Base-by-base conservation (phyloP, 2,797 vertebrate genomes). In the Astyanax mexicanus region DNA sequence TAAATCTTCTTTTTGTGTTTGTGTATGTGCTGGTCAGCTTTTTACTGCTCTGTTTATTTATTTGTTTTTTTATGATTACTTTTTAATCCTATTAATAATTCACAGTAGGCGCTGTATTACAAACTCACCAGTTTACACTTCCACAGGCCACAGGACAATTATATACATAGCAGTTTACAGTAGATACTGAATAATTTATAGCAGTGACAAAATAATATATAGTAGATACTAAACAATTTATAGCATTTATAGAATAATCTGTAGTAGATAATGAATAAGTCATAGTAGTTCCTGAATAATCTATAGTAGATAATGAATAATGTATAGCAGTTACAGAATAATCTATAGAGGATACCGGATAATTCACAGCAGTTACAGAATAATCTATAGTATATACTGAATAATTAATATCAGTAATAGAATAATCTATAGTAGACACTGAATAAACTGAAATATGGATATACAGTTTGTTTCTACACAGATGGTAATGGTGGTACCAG, bases 1-100 rank as follows among this genome's bases (percentile, higher is more conserved):
- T 58, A 67, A 27, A 45, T 49, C n/a, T 6, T 73, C 40, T 54
- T 51, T 65, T 60, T 58, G 68, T 57, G 29, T 40, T 27, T 21
- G 21, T 15, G 47, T n/a, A 45, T 45, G 6, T 10, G 19, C 47
- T 23, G 19, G 0, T 19, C 11, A 15, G 44, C 15, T n/a, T 4
- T 47, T 17, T 37, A 4, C 37, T 37, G 37, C 35, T 8, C 7
- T 40, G n/a, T n/a, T 32, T 32, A 32, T 32, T 3, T 11, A 23
- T 21, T 10, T 21, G 8, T 51, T 19, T 19, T 49, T 49, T 19
- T 7, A 3, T 13, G n/a, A 15, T 19, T n/a, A 4, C n/a, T 49
- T 17, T 5, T 45, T 12, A 17, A 45, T 45, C 45, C 7, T 7
- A 10, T 12, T 7, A n/a, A 47, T 17, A 17, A 17, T 49, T 49